Conservation (phyloP, 2,888 invertebrate species). For the Zaprionus obscuricornis region DNA sequence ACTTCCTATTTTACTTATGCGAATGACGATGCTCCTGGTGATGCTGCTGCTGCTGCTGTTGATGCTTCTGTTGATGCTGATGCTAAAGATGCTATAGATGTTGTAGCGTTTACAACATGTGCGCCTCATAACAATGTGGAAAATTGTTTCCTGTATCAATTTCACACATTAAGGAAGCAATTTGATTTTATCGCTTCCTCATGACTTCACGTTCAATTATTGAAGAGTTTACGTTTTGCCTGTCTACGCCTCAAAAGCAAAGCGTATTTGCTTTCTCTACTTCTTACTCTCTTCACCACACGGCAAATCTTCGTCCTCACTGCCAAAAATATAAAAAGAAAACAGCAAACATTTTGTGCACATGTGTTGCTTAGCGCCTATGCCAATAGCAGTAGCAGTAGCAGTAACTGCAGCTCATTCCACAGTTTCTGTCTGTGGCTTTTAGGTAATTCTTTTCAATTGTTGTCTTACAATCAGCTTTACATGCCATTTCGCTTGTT, state of each 20-base stretch:
- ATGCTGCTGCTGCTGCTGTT: slow-evolving; percentile 11
- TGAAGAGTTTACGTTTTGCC: slow-evolving; percentile 81
- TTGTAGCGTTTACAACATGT: slow-evolving; percentile 68
- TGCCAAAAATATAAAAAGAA: slow-evolving; percentile 42
- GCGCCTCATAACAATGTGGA: slow-evolving; percentile 81
- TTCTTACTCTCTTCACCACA: neutral
- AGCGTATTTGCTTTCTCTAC: slow-evolving; percentile 2
- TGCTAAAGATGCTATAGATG: too few relatives aligned
- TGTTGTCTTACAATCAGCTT: slow-evolving; percentile 63
- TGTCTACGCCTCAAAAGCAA: slow-evolving; percentile 34
- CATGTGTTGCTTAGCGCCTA: slow-evolving; percentile 49
- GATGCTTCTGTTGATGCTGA: neutral
- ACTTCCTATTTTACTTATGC: slow-evolving; percentile 28
- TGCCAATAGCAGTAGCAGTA: slow-evolving; percentile 13
- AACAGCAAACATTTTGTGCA: slow-evolving; percentile 63
- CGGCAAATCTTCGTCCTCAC: slow-evolving; percentile 30
- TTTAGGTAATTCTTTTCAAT: slow-evolving; percentile 70
- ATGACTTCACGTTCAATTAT: slow-evolving; percentile 80
- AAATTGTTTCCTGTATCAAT: slow-evolving; percentile 83
- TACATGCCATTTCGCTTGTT: slow-evolving; percentile 55
- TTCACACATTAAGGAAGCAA: slow-evolving; percentile 83
- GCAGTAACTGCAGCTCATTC: neutral
- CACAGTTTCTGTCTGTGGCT: slow-evolving; percentile 24
- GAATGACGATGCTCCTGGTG: slow-evolving; percentile 10
- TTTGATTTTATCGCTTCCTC: slow-evolving; percentile 83